Base-by-base conservation (phyloP, 1,140 invertebrate species). In the Mizuhopecten yessoensis region DNA sequence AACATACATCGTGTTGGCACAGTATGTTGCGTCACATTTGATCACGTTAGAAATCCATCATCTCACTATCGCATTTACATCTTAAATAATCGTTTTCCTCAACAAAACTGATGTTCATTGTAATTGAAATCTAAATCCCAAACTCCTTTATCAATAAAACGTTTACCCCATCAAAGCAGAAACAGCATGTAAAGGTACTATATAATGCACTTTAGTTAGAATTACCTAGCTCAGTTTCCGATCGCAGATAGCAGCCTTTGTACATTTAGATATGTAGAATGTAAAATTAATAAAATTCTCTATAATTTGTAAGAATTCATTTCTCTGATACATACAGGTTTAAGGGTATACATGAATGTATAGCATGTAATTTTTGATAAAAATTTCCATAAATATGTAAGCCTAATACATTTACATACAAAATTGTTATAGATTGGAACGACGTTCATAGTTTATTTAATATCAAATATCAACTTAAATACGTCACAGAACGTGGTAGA, bases 311-410 rank as follows among this genome's bases (percentile, higher is more conserved):
- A 13, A 17, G 1, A 13, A 23, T 9, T 5, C 9, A 75, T 75
- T 9, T 75, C 23, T 29, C n/a, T n/a, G 23, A 75, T n/a, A 75
- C 29, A 75, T 75, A 75, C 23, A 75, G 23, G 11, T 75, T 75
- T 75, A 17, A 75, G 57, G 23, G 29, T 75, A n/a, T n/a, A 9
- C 57, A 75, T 5, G 11, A 75, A 75, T n/a, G 57, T 29, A 75
- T 29, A n/a, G 57, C 57, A 75, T 75, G 57, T 75, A 23, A 13
- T 5, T 29, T 75, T 75, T 75, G 57, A 75, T 75, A 75, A 75
- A n/a, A 75, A 23, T 75, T 75, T 75, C 57, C 57, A 75, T 75
- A 75, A 75, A 75, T 75, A 75, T 75, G 11, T 75, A 75, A 75
- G 29, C 57, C 29, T 75, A 75, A 75, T 75, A 75, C 57, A 75